A percentile compares a stretch with the other conserved stretches of the same genome.
Conservation (phyloP, 2,113 vertebrate species). For the Scytalopus superciliaris region DNA sequence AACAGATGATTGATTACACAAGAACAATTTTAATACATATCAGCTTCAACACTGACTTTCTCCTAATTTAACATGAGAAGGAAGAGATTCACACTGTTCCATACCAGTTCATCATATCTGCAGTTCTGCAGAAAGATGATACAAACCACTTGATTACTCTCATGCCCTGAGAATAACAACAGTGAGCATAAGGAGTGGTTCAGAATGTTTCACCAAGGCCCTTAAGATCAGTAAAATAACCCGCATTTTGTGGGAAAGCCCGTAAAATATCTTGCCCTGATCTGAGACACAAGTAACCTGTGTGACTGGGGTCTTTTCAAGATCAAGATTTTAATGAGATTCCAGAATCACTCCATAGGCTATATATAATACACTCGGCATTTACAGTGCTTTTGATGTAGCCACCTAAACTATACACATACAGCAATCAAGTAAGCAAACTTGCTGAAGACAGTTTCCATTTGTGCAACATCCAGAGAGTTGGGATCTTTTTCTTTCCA, state of each 20-base stretch:
- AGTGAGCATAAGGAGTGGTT: background rate
- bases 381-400: background rate
- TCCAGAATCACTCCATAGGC: background rate
- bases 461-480: background rate
- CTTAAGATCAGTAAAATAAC: background rate
- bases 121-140: background rate
- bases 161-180: background rate
- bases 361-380: background rate
- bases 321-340: background rate
- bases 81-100: background rate
- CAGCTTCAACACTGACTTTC: background rate
- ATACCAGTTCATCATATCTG: background rate
- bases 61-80: background rate
- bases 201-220: too few species aligned
- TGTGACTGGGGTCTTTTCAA: background rate
- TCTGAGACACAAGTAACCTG: background rate
- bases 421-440: background rate
- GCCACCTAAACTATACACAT: background rate
- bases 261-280: background rate
- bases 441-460: background rate
- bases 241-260: background rate
- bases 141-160: background rate
- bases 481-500: background rate
- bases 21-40: background rate
- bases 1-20: fast-evolving